Conservation (phyloP, 2,888 invertebrate genomes). For the Lasius platythorax region DNA sequence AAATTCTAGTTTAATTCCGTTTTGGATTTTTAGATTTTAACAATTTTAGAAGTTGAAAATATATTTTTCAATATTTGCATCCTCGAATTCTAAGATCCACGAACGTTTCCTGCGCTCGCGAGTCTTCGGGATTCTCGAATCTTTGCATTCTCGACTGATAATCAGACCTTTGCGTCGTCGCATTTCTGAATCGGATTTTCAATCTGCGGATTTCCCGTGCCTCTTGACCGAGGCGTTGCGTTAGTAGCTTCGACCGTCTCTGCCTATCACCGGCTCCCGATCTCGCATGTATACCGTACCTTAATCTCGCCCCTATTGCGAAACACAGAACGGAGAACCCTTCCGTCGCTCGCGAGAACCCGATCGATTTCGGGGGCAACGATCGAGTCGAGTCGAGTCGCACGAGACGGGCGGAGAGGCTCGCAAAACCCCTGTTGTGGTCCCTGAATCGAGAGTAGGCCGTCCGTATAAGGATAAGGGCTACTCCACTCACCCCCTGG, state of each 20-base stretch:
- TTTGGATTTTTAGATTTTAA: neutral
- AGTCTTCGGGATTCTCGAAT: neutral
- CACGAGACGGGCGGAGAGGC: conserved; percentile 1
- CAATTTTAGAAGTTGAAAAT: neutral
- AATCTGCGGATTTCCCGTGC: neutral
- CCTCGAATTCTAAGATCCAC: neutral
- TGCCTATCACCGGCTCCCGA: conserved; percentile 31
- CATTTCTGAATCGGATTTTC: neutral
- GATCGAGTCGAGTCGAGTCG: conserved; percentile 42
- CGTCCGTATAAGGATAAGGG: conserved; percentile 27
- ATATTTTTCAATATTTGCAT: neutral
- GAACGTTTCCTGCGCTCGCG: neutral
- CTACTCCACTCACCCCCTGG: conserved; percentile 27
- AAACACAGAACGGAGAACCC: conserved; percentile 27
- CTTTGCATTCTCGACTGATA: neutral
- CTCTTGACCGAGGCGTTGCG: conserved; percentile 3
- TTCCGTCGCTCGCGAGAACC: conserved; percentile 25
- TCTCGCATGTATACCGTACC: conserved; percentile 55
- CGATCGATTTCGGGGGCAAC: conserved; percentile 38
- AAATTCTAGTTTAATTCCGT: neutral
- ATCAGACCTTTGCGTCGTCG: neutral
- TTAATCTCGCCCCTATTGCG: conserved; percentile 30
- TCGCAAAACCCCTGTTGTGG: conserved; percentile 36
- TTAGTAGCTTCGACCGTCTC: conserved; percentile 8
- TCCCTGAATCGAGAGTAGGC: conserved; percentile 30